Base-by-base conservation (phyloP, 2,888 invertebrate species). In the Mesorhabditis sp. region DNA sequence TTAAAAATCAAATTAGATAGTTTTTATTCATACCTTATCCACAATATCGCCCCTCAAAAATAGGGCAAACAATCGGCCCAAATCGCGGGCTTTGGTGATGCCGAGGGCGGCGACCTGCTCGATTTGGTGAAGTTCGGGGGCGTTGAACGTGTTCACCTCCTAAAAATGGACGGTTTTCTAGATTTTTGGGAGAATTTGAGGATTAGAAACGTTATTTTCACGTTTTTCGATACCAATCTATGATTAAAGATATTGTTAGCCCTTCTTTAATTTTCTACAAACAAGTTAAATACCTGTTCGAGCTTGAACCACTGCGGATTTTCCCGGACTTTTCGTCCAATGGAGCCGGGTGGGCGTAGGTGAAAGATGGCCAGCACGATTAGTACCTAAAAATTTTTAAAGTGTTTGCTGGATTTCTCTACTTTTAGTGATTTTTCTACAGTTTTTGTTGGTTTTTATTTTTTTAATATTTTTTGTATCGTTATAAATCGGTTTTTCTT, bases 121-220 rank as follows among this genome's bases (percentile, higher is more conserved):
- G 74, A 84, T 75, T 15, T 71, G 73, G 69, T 81, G 82, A 6
- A 83, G 71, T 28, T 77, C 80, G 5, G 84, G 84, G 69, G 80
- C 81, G 73, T 84, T 84, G 74, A 84, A 83, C 3, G 83, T 82
- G 74, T 79, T 82, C 45, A 78, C 79, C 58, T 80, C 79, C 74
- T 79, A 43, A 65, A 45, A 42, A 43, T 28, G n/a, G 58, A 2
- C 58, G 1, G 28, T 28, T 50, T 50, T 50, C 6, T 13, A 50
- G 50, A 13, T 50, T 50, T 10, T 13, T 50, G 50, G 7, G 13
- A 10, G 50, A 50, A 50, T 50, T 28, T 28, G 28, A 28, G 1
- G 28, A 28, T 28, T 2, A 28, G 28, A 28, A 28, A 28, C 28
- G 28, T 28, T 28, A n/a, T 28, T 28, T 28, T 28, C n/a, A n/a